A percentile compares a stretch with the other conserved stretches of the same genome.
Evolutionary conservation across 2,797 vertebrate genomes (phyloP).

Genomic region (Danio jaintianensis): DNA sequence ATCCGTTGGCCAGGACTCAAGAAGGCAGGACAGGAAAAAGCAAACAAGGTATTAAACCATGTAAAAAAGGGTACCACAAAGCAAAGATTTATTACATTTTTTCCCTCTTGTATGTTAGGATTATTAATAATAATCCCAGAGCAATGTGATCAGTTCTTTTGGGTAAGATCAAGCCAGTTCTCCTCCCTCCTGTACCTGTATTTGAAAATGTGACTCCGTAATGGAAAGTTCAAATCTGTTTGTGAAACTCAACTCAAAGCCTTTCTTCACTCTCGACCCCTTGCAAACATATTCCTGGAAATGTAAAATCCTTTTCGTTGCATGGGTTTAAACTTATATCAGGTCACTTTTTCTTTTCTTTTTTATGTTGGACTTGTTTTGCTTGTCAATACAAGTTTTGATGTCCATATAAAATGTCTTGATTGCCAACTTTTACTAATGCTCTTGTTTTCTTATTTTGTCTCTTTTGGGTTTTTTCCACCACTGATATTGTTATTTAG

Average conservation of each 20-base stretch:
- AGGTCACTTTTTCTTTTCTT: conserved; percentile 52
- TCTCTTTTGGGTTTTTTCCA: conserved; percentile 99
- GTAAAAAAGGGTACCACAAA: conserved; percentile 56
- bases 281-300: conserved; percentile 70
- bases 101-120: conserved; percentile 81
- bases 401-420: conserved; percentile 81
- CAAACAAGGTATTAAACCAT: conserved; percentile 70
- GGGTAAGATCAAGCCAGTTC: conserved; percentile 97
- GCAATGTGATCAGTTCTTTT: conserved; percentile 96
- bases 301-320: conserved; percentile 69
- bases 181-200: conserved; percentile 82
- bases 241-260: conserved; percentile 76
- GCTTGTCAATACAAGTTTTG: conserved; percentile 58
- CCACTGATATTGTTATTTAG: conserved; percentile 99
- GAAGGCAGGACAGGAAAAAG: conserved; percentile 83
- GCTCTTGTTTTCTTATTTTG: conserved; percentile 99
- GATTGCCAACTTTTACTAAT: conserved; percentile 98
- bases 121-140: conserved; percentile 71
- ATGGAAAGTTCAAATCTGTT: conserved; percentile 33
- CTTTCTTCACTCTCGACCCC: conserved; percentile 93
- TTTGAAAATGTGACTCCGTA: conserved; percentile 56
- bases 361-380: conserved; percentile 61
- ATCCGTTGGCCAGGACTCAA: conserved; percentile 86
- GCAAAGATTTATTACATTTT: conserved; percentile 81
- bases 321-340: conserved; percentile 75